Percentiles rank a stretch among this genome's conserved stretches.
Evolutionary conservation across 2,113 vertebrate genomes (phyloP).

Genomic region (Budorcas taxicolor): DNA sequence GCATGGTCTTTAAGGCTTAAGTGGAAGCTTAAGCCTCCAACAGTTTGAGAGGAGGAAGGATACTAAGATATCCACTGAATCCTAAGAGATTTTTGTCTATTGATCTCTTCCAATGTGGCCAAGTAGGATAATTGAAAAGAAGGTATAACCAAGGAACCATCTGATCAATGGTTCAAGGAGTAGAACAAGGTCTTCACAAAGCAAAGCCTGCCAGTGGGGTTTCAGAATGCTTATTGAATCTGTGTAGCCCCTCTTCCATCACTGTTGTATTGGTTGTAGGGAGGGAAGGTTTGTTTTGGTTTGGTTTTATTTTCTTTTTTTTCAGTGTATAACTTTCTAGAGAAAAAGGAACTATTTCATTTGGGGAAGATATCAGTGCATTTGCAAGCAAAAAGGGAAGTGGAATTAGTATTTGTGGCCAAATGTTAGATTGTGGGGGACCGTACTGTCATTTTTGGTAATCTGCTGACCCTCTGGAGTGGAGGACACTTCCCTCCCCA

Average conservation of each 20-base stretch:
- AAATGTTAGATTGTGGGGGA: not conserved
- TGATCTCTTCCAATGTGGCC: not conserved
- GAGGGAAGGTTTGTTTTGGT: not conserved
- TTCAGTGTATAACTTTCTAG: not conserved
- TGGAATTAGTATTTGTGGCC: not conserved
- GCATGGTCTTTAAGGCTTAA: not conserved
- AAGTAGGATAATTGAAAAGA: not conserved
- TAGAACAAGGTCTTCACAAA: not conserved
- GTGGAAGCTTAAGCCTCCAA: not conserved
- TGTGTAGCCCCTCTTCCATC: not conserved
- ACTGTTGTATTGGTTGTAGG: not conserved
- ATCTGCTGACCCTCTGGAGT: not conserved
- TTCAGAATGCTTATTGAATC: not conserved
- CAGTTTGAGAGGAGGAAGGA: not conserved
- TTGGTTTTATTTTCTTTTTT: not conserved
- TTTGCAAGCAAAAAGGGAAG: not conserved
- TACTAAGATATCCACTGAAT: not conserved
- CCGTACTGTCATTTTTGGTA: fast-evolving
- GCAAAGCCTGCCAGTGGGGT: too few relatives aligned
- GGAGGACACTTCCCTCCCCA: not conserved
- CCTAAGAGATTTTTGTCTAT: too few relatives aligned
- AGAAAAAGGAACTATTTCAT: not conserved
- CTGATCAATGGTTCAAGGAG: not conserved
- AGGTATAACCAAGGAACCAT: not conserved
- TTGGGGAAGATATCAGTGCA: not conserved